Evolutionary conservation across 2,797 vertebrate species (phyloP).

Genomic region (Bothrops alternatus): DNA sequence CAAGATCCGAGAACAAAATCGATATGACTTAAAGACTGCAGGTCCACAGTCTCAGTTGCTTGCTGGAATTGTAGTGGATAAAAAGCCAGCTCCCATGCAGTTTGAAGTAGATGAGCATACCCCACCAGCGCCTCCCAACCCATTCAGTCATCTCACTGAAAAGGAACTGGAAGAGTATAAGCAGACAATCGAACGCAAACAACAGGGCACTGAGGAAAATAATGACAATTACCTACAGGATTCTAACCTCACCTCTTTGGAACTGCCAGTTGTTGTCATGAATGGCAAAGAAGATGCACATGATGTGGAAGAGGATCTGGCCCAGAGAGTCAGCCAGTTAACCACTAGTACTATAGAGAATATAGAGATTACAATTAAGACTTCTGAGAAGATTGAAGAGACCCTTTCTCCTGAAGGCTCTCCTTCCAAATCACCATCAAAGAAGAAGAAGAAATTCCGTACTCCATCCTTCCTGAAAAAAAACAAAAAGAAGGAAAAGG

Average conservation of each 20-base stretch:
- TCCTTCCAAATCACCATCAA: conserved; percentile 95
- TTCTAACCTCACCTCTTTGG: conserved; percentile 66
- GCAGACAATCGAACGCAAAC: conserved; percentile 80
- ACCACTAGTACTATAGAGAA: conserved; percentile 87
- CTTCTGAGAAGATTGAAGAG: conserved; percentile 91
- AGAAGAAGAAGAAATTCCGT: conserved; percentile 99
- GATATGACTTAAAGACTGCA: conserved; percentile 90
- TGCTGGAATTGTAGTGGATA: conserved; percentile 90
- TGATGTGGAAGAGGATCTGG: conserved; percentile 82
- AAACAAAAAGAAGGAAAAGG: conserved; percentile 97
- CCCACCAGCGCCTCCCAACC: conserved; percentile 89
- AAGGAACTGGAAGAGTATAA: conserved; percentile 82
- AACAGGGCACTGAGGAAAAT: conserved; percentile 81
- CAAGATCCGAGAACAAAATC: conserved; percentile 97
- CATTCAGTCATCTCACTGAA: conserved; percentile 88
- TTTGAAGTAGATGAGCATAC: conserved; percentile 89
- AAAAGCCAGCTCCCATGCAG: conserved; percentile 82
- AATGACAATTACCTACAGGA: conserved; percentile 70
- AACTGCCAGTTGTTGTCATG: conserved; percentile 75
- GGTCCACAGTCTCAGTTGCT: conserved; percentile 93
- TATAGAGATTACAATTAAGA: conserved; percentile 83
- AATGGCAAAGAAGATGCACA: conserved; percentile 86
- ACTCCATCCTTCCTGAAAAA: conserved; percentile 99
- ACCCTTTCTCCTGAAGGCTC: conserved; percentile 90
- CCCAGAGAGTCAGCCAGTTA: conserved; percentile 82